Evolutionary conservation across 2,113 vertebrate species (phyloP).

Genomic region (human): DNA sequence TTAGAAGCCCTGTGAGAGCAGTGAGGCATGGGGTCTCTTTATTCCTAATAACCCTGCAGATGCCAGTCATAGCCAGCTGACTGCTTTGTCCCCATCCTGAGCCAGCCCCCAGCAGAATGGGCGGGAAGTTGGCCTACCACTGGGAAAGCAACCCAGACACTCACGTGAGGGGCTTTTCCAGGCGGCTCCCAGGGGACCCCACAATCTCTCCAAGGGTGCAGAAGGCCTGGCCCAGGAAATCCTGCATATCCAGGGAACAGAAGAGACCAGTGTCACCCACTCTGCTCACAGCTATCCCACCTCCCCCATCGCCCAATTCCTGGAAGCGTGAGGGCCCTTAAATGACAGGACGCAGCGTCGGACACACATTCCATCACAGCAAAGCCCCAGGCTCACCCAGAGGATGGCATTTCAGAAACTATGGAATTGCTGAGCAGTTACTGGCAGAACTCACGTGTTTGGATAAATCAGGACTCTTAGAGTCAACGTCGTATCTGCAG

Average conservation of each 20-base stretch:
- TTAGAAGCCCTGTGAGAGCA: not conserved
- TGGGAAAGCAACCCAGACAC: slow-evolving; percentile 65
- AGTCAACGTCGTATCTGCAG: slow-evolving; percentile 95
- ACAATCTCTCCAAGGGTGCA: slow-evolving; percentile 97
- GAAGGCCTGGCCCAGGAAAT: slow-evolving; percentile 96
- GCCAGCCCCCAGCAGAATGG: not conserved
- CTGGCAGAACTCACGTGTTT: slow-evolving; percentile 92
- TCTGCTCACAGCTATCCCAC: not conserved
- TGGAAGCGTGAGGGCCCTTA: not conserved
- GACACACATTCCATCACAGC: not conserved
- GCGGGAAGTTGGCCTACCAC: not conserved
- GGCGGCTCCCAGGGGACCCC: slow-evolving; percentile 93
- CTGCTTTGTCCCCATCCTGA: not conserved
- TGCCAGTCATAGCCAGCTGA: accelerated
- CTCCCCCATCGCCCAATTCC: not conserved
- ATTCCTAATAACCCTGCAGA: not conserved
- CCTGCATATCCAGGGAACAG: slow-evolving; percentile 79
- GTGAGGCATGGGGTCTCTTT: not conserved
- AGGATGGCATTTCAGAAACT: not conserved
- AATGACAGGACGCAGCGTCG: not conserved
- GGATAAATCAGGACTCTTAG: slow-evolving; percentile 96
- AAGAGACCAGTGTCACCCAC: not conserved
- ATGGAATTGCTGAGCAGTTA: not conserved
- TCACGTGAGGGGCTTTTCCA: slow-evolving; percentile 96
- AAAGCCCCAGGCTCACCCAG: not conserved